Conservation (phyloP, 2,113 vertebrate species). For the Pygoscelis adeliae region DNA sequence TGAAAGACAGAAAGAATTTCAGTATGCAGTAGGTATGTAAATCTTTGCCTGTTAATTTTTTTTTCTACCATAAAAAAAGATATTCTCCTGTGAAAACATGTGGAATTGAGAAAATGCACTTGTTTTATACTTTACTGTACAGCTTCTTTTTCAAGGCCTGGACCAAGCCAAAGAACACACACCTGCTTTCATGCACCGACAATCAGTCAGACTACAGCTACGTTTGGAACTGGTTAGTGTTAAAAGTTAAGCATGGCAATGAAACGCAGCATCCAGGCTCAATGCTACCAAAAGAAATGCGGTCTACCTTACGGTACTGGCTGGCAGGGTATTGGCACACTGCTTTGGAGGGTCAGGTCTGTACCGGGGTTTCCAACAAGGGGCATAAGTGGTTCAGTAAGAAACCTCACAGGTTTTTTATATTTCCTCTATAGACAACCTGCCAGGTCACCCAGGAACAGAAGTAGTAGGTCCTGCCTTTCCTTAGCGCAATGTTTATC, state of each 20-base stretch:
- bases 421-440: background rate
- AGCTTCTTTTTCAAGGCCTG: background rate
- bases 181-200: background rate
- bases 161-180: background rate
- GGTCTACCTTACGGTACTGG: background rate
- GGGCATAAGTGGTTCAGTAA: background rate
- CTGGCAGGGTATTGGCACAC: background rate
- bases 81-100: background rate
- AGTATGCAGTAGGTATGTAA: background rate
- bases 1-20: background rate
- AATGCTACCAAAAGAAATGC: background rate
- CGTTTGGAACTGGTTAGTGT: background rate
- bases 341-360: background rate
- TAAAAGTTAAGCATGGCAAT: background rate
- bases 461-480: background rate
- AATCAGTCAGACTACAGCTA: background rate
- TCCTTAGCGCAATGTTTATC: background rate
- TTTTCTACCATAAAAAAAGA: background rate
- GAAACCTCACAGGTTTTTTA: background rate
- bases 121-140: background rate
- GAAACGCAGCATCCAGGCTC: background rate
- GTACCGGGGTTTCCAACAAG: background rate
- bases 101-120: background rate
- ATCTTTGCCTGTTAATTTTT: background rate
- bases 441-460: background rate